phyloP scores from a whole-genome alignment of 2,797 vertebrate species.

The Arnoldichthys spilopterus region DNA sequence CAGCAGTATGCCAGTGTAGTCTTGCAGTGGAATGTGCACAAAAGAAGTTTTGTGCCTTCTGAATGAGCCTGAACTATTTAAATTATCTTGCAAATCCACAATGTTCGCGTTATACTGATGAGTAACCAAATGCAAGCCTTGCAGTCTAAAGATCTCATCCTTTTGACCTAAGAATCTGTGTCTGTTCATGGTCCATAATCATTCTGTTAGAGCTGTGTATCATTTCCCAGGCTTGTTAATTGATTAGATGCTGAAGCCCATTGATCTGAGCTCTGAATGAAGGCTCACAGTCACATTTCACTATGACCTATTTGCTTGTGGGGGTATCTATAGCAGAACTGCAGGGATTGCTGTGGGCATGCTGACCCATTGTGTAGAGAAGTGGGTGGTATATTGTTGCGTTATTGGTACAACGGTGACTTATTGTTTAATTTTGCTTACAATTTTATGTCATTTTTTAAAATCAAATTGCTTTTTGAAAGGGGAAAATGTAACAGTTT shows the following conservation, averaged over 20 bases:
- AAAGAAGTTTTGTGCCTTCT: too few relatives aligned
- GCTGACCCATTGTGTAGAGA: neutral
- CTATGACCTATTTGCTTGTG: conserved; percentile 36
- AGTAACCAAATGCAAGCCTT: neutral
- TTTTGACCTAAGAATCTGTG: neutral
- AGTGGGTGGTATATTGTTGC: neutral
- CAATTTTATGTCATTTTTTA: neutral
- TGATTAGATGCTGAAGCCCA: conserved; percentile 60
- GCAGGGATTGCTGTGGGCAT: neutral
- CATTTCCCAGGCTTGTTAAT: conserved; percentile 59
- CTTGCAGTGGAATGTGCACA: too few relatives aligned
- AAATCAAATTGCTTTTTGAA: neutral
- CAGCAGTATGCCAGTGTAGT: too few relatives aligned
- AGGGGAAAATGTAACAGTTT: neutral
- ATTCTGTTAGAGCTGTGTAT: neutral
- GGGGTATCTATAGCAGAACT: conserved; percentile 19
- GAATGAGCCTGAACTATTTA: too few relatives aligned
- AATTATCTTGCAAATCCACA: neutral
- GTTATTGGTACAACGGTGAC: neutral
- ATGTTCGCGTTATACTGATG: neutral
- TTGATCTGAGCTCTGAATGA: conserved; percentile 57
- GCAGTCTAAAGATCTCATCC: neutral
- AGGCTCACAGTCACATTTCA: conserved; percentile 40
- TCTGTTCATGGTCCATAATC: neutral
- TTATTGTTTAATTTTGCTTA: neutral